These are phyloP conservation scores for Labrus mixtus DNA, from an alignment of 2,113 vertebrate species.

Conservation along the genomic window DNA sequence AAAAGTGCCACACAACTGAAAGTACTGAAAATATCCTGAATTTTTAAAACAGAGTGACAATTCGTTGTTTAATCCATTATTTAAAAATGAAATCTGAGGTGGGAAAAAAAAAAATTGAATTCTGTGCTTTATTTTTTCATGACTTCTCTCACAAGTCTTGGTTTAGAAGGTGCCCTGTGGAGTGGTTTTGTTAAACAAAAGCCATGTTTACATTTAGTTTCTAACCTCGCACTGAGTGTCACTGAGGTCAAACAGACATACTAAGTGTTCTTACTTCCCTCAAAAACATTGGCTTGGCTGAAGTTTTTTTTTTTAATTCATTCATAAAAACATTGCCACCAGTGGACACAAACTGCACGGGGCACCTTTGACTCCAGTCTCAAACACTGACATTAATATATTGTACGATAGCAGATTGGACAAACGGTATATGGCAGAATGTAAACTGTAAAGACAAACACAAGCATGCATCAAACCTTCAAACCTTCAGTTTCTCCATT, in stretches of 20 bases:
- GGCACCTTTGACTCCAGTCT: background rate
- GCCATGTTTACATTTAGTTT: no score
- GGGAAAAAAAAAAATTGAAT: background rate
- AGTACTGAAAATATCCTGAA: background rate
- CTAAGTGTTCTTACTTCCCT: background rate
- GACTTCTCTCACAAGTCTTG: background rate
- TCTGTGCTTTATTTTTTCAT: background rate
- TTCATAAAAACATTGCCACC: background rate
- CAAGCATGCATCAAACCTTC: constrained; percentile 27
- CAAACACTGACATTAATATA: constrained; percentile 4
- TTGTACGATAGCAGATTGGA: constrained; percentile 16
- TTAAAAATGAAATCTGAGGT: no score
- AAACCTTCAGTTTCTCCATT: background rate
- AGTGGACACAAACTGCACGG: background rate
- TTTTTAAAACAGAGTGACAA: no score
- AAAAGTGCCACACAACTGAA: background rate
- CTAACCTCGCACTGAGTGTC: no score
- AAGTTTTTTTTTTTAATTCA: background rate
- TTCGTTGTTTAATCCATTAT: no score
- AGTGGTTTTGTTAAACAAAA: background rate
- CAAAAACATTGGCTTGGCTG: background rate
- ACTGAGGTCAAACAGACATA: background rate
- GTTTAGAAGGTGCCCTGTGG: background rate
- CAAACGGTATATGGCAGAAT: background rate
- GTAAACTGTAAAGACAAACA: background rate